Percentiles rank a stretch among this genome's conserved stretches.
These are phyloP conservation scores for Micrastur ruficollis DNA, from an alignment of 2,797 vertebrate genomes.

Conservation along the genomic window DNA sequence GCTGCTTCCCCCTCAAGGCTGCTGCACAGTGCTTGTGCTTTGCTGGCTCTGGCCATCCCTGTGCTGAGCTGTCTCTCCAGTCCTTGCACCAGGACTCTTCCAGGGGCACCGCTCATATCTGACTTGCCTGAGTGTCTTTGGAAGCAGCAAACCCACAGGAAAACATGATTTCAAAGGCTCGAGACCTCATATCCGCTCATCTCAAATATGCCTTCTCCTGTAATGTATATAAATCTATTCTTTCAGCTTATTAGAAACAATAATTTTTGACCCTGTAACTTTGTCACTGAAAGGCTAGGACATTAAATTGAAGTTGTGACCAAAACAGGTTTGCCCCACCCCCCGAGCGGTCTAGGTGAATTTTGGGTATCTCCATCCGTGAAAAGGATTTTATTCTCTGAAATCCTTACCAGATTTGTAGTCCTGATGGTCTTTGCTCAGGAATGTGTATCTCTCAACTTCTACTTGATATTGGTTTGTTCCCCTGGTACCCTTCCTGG, in stretches of 20 bases:
- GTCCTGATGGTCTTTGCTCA: background rate
- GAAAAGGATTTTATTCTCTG: background rate
- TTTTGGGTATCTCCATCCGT: background rate
- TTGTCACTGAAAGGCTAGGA: background rate
- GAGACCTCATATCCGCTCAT: background rate
- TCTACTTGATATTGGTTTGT: background rate
- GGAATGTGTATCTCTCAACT: background rate
- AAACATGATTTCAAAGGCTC: background rate
- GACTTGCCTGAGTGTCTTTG: background rate
- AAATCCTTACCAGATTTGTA: background rate
- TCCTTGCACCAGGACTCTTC: background rate
- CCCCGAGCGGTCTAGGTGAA: background rate
- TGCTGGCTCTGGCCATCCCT: background rate
- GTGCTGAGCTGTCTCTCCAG: background rate
- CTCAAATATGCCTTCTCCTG: background rate
- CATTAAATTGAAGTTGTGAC: background rate
- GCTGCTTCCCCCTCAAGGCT: background rate
- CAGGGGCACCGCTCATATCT: fast-evolving
- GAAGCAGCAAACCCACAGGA: background rate
- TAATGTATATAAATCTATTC: background rate
- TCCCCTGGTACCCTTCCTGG: background rate
- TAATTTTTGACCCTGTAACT: background rate
- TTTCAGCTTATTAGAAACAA: background rate
- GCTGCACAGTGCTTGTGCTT: background rate
- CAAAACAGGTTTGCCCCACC: background rate